Percentiles rank a stretch among this genome's conserved stretches.
Conservation (phyloP, 2,797 vertebrate species). For the Hyperoplus immaculatus region DNA sequence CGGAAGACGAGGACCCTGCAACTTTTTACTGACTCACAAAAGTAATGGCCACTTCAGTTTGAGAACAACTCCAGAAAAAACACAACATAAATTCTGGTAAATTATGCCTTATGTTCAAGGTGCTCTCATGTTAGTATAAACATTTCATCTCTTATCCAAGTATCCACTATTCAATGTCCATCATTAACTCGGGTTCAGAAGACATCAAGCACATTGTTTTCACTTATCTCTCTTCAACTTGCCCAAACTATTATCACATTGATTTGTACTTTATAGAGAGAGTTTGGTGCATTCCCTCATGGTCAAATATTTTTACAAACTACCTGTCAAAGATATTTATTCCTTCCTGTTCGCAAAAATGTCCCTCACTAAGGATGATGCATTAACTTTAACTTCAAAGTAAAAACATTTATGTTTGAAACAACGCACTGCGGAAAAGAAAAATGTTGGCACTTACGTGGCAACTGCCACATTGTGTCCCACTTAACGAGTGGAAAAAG, state of each 20-base stretch:
- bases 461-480: constrained; percentile 19
- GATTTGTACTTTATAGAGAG: not conserved
- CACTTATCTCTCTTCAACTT: constrained; percentile 8
- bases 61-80: constrained; percentile 51
- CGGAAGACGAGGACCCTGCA: constrained; percentile 8
- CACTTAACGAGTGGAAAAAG: constrained; percentile 54
- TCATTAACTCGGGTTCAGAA: not conserved
- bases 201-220: not conserved
- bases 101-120: constrained; percentile 26
- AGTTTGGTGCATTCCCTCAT: not conserved
- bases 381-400: constrained; percentile 27
- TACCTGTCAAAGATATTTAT: not conserved
- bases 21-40: not conserved
- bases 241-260: not conserved
- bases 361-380: not conserved
- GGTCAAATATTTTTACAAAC: constrained; percentile 5
- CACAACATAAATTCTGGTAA: constrained; percentile 62
- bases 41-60: constrained; percentile 64
- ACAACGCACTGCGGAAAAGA: constrained; percentile 18
- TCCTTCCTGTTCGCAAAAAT: not conserved
- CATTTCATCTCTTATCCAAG: constrained; percentile 38
- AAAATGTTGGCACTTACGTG: constrained; percentile 39
- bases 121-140: constrained; percentile 57
- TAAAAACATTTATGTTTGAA: constrained; percentile 30
- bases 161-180: not conserved